phyloP scores from a whole-genome alignment of 2,113 vertebrate species.

The Donacobius atricapilla region DNA sequence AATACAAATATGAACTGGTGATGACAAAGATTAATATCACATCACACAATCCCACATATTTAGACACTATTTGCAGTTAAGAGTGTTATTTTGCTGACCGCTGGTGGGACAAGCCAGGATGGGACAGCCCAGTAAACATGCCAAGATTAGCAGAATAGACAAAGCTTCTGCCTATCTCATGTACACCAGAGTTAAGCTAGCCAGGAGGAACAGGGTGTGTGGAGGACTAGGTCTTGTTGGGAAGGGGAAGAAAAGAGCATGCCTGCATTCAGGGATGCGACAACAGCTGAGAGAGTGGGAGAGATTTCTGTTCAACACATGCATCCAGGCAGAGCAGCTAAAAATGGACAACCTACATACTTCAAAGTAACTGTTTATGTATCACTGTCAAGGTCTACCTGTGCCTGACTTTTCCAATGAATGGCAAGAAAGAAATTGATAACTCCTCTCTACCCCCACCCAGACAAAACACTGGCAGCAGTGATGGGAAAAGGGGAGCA shows the following conservation, averaged over 20 bases:
- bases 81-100: not conserved
- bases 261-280: not conserved
- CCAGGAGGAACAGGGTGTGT: not conserved
- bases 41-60: not conserved
- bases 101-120: not conserved
- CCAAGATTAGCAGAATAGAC: not conserved
- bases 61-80: not conserved
- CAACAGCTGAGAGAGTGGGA: not conserved
- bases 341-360: not conserved
- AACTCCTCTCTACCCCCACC: not conserved
- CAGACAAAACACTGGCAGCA: not conserved
- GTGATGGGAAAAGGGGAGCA: not conserved
- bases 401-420: not conserved
- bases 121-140: not conserved
- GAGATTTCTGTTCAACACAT: not conserved
- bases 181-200: not conserved
- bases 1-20: not conserved
- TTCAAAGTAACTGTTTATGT: not conserved
- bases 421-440: not conserved
- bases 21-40: not conserved
- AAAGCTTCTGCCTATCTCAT: not conserved
- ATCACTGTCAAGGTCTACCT: not conserved
- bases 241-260: not conserved
- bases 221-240: not conserved
- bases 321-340: not conserved